Conservation (phyloP, 1,140 invertebrate genomes). For the Colletes gigas region DNA sequence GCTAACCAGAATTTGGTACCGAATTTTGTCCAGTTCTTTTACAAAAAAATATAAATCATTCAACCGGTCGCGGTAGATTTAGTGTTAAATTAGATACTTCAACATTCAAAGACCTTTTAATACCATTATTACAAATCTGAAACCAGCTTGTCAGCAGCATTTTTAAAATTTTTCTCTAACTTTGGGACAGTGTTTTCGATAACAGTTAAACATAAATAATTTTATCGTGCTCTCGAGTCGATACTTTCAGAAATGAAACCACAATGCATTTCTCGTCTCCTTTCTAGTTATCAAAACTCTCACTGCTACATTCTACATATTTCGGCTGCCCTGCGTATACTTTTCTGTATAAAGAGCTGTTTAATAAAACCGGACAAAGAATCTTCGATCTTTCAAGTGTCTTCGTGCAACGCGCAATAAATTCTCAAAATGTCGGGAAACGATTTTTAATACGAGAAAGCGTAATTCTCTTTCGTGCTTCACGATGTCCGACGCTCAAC, state of each 20-base stretch:
- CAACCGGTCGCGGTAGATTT: too few relatives aligned
- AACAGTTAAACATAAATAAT: not conserved
- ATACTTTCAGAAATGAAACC: not conserved
- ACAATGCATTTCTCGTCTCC: not conserved
- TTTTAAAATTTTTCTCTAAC: not conserved
- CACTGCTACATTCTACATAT: not conserved
- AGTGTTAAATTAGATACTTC: not conserved
- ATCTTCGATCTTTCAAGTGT: conserved; percentile 58
- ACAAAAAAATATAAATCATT: too few relatives aligned
- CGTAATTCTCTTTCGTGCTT: conserved; percentile 4
- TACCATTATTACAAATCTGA: not conserved
- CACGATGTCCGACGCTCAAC: not conserved
- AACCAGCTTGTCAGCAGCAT: not conserved
- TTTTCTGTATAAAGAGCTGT: conserved; percentile 48
- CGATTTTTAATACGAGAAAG: conserved; percentile 23
- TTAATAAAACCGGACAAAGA: conserved; percentile 50
- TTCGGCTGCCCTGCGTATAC: conserved; percentile 44
- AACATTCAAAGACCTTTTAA: not conserved
- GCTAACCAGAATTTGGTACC: too few relatives aligned
- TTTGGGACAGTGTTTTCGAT: not conserved
- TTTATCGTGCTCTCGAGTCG: too few relatives aligned
- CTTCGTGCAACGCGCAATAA: not conserved
- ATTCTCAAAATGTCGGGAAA: not conserved
- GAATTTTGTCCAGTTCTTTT: too few relatives aligned
- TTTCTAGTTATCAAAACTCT: not conserved